Evolutionary conservation across 1,140 invertebrate species (phyloP).

Genomic region (Lepidurus couesii): DNA sequence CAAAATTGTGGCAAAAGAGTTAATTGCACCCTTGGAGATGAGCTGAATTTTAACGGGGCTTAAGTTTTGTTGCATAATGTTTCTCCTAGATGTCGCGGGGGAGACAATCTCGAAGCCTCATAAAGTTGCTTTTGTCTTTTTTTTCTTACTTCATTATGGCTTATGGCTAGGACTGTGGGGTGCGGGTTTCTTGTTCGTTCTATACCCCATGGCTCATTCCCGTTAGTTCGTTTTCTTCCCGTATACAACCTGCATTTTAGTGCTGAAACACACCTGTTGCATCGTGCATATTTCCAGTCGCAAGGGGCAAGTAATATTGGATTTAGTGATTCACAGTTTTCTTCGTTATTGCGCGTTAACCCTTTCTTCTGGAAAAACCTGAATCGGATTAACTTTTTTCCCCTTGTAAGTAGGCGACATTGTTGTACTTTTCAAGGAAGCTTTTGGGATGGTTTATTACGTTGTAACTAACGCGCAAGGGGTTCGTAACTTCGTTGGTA

Average conservation of each 20-base stretch:
- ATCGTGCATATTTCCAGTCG: neutral
- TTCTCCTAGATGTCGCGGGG: neutral
- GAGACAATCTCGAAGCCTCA: neutral
- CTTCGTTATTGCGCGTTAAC: neutral
- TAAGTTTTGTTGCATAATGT: neutral
- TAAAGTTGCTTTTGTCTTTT: neutral
- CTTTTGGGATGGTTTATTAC: too few relatives aligned
- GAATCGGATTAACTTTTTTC: neutral
- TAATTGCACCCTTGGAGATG: too few relatives aligned
- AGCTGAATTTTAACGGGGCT: neutral
- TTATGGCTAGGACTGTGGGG: neutral
- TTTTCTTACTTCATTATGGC: slow-evolving; percentile 16
- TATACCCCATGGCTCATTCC: neutral
- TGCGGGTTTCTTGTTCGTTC: slow-evolving; percentile 13
- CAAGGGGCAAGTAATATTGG: neutral
- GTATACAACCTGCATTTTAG: neutral
- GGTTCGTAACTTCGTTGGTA: too few relatives aligned
- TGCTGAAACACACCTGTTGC: slow-evolving; percentile 15
- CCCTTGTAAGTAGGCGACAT: neutral
- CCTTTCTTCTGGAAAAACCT: neutral
- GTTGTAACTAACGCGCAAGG: too few relatives aligned
- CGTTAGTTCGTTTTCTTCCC: slow-evolving; percentile 14
- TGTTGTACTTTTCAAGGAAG: too few relatives aligned
- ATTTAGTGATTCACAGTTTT: neutral
- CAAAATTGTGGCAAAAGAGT: too few relatives aligned